Conservation (phyloP, 2,113 vertebrate genomes). For the Leucopsar rothschildi region DNA sequence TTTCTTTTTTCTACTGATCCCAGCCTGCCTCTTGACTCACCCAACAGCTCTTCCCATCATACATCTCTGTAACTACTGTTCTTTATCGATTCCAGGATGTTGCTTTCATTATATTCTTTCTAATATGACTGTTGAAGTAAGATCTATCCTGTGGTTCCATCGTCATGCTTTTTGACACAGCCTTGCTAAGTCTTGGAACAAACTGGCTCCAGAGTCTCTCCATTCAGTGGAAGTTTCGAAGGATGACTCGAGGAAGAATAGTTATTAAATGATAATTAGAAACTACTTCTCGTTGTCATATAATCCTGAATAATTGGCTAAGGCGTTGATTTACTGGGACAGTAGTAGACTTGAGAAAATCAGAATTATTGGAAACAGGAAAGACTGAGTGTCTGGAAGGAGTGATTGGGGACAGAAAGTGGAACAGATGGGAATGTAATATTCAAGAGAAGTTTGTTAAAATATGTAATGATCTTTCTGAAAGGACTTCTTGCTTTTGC, state of each 20-base stretch:
- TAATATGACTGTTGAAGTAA: background rate
- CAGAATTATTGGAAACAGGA: background rate
- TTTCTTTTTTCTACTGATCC: background rate
- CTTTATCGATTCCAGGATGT: background rate
- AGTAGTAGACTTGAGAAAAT: background rate
- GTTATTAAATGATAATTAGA: background rate
- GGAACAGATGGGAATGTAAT: background rate
- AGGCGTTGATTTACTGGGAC: background rate
- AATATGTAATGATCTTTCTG: background rate
- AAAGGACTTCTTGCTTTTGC: background rate
- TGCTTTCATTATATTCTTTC: background rate
- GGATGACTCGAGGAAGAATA: background rate
- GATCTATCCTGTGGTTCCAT: background rate
- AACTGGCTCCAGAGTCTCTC: background rate
- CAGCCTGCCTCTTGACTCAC: background rate
- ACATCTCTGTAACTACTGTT: background rate
- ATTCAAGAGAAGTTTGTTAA: background rate
- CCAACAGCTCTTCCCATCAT: background rate
- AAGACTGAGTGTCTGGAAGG: background rate
- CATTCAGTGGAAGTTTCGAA: background rate
- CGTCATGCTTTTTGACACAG: background rate
- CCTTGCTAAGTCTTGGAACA: background rate
- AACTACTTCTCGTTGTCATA: background rate
- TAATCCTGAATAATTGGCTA: background rate
- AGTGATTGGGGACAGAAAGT: background rate